A percentile compares a stretch with the other conserved stretches of the same genome.
These are phyloP conservation scores for Hylaeus anthracinus DNA, from an alignment of 1,140 invertebrate species.

Conservation along the genomic window DNA sequence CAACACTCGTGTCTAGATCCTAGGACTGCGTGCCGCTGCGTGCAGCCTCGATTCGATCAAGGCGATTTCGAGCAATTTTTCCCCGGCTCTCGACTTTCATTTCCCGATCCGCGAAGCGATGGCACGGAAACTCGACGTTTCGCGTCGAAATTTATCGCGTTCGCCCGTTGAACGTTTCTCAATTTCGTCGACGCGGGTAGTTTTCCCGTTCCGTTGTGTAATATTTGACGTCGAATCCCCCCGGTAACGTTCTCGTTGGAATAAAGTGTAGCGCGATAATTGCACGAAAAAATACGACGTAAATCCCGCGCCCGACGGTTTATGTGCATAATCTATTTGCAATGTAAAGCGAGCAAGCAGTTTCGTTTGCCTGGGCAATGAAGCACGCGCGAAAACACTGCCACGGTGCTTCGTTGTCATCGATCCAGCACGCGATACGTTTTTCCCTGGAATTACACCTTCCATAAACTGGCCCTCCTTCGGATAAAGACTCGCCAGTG, in stretches of 20 bases:
- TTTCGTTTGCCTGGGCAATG: background rate
- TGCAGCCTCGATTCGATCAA: conserved; percentile 31
- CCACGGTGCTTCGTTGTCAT: conserved; percentile 4
- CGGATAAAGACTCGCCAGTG: background rate
- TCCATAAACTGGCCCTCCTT: background rate
- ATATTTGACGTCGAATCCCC: conserved; percentile 13
- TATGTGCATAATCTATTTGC: conserved; percentile 13
- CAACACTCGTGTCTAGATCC: conserved; percentile 25
- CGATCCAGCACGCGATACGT: background rate
- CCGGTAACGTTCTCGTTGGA: background rate
- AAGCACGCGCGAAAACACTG: background rate
- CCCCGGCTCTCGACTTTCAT: conserved; percentile 46
- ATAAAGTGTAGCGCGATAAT: conserved; percentile 13
- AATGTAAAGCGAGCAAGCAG: background rate
- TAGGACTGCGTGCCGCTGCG: conserved; percentile 6
- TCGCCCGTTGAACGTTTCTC: background rate
- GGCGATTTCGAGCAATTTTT: conserved; percentile 21
- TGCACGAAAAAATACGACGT: conserved; percentile 20
- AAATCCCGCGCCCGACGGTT: background rate
- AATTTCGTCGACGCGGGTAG: background rate
- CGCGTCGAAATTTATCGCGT: conserved; percentile 6
- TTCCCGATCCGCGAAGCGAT: background rate
- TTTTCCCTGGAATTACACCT: background rate
- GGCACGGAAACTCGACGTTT: too few relatives aligned
- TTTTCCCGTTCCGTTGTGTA: background rate